Evolutionary conservation across 1,140 invertebrate species (phyloP), one percentile per base, ranked within the genome.

Genomic region (Dolichoris vasculosae): DNA sequence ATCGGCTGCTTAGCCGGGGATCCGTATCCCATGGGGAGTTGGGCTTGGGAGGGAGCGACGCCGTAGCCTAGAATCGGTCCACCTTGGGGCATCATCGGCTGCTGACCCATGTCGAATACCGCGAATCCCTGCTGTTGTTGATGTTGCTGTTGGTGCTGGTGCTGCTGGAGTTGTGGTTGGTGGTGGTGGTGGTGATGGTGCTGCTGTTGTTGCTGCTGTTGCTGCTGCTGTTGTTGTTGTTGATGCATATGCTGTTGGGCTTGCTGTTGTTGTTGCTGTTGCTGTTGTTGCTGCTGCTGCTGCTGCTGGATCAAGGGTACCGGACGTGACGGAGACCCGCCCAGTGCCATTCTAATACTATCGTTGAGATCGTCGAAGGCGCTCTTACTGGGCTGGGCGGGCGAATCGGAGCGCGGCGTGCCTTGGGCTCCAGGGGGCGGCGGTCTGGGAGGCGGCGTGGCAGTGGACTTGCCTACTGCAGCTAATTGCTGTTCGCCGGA

Each of bases 351-450:
- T 30, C 95, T 92, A 90, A 96, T 96, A 86, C 94, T 95, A 89
- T 96, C 95, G 89, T 96, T 96, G 63, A 96, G 92, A 89, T 96
- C 96, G 88, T 96, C 96, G 89, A 96, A 95, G 35, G 95, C 96
- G 88, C 94, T 95, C 89, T 95, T 96, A 83, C 88, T 88, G 75
- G 89, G 81, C 63, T 89, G 82, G 2, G 89, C 90, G n/a, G 93
- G 92, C 71, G 91, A 93, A 76, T 89, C 81, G 32, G 93, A 93
- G 87, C 94, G 94, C 86, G 94, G 94, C 86, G 94, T 90, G 82
- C 89, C 90, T 91, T 87, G 93, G 91, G 71, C 92, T 90, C 88
- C 91, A 87, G 92, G 88, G 91, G 94, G 92, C 91, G 94, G 92
- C 90, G 94, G 92, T 91, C 93, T 93, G 87, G 93, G 93, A 83